Percentiles rank a stretch among this genome's conserved stretches.
Conservation (phyloP, 2,888 invertebrate species). For the Tortricodes alternella region DNA sequence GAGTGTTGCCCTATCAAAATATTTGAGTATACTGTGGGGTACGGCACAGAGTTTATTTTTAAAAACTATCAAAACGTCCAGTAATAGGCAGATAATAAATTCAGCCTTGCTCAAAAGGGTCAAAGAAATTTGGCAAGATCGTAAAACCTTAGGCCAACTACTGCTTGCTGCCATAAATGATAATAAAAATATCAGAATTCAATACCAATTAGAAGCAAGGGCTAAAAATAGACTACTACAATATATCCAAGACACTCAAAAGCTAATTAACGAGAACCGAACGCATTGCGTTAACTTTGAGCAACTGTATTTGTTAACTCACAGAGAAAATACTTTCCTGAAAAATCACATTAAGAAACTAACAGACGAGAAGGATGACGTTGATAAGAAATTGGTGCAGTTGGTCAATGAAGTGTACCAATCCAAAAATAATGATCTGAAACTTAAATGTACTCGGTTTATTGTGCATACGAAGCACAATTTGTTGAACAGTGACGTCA, state of each 20-base stretch:
- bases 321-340: slow-evolving; percentile 66
- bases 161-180: slow-evolving; percentile 60
- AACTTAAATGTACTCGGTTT: slow-evolving; percentile 60
- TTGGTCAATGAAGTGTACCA: slow-evolving; percentile 62
- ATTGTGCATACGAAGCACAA: slow-evolving; percentile 61
- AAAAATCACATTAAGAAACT: slow-evolving; percentile 59
- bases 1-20: slow-evolving; percentile 39
- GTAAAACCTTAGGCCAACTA: slow-evolving; percentile 56
- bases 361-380: slow-evolving; percentile 55
- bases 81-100: slow-evolving; percentile 41
- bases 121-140: slow-evolving; percentile 56
- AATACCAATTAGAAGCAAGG: slow-evolving; percentile 57
- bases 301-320: slow-evolving; percentile 61
- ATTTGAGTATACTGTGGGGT: slow-evolving; percentile 35
- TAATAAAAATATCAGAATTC: slow-evolving; percentile 62
- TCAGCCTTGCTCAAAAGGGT: slow-evolving; percentile 55
- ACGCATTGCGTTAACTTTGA: slow-evolving; percentile 61
- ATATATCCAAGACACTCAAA: slow-evolving; percentile 57
- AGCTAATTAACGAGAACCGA: slow-evolving; percentile 59
- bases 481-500: slow-evolving; percentile 55
- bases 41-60: slow-evolving; percentile 23
- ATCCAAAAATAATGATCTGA: slow-evolving; percentile 60
- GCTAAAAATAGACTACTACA: slow-evolving; percentile 58
- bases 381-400: slow-evolving; percentile 56
- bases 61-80: slow-evolving; percentile 1